Evolutionary conservation across 2,888 invertebrate genomes (phyloP), one percentile per base, ranked within the genome.

Genomic region (Choristoneura rosaceana): DNA sequence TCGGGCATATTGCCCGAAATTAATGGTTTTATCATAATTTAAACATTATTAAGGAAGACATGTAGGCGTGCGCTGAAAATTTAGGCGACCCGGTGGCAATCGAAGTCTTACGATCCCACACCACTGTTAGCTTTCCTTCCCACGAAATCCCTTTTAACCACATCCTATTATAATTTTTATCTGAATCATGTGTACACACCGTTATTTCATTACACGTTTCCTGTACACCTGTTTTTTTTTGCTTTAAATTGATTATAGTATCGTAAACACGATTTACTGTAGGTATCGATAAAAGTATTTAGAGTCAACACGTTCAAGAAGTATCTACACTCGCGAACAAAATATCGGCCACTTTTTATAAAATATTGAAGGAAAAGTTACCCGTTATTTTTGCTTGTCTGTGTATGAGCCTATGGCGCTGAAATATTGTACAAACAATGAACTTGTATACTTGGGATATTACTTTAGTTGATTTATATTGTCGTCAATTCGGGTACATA

Each of bases 381-480:
- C 38, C 5, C 38, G 38, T 38, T 38, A 38, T 38, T 38, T 38
- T 7, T 38, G 38, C 4, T 38, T 1, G 38, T 5, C 38, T 38
- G 38, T 4, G 38, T 38, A 41, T 74, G 68, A 74, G 64, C 58
- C 70, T 61, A 52, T 65, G 45, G 25, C 4, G 55, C 25, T 71
- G 71, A 74, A 71, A 61, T 71, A 74, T 71, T 58, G 50, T 47
- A 17, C 71, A 71, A 74, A 74, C 71, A 71, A n/a, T 47, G 55
- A 50, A 41, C 52, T 43, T 59, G 64, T 60, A 65, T 10, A 38
- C 47, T 55, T 33, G 47, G 63, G 60, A 68, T 64, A 74, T 69
- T 74, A 45, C 63, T 60, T 70, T 60, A n/a, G 34, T 17, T 69
- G 64, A 66, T 74, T 74, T 63, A 63, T 50, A 58, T 43, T 41